Base-by-base conservation (phyloP, 2,888 invertebrate species). In the Tachina lurida region DNA sequence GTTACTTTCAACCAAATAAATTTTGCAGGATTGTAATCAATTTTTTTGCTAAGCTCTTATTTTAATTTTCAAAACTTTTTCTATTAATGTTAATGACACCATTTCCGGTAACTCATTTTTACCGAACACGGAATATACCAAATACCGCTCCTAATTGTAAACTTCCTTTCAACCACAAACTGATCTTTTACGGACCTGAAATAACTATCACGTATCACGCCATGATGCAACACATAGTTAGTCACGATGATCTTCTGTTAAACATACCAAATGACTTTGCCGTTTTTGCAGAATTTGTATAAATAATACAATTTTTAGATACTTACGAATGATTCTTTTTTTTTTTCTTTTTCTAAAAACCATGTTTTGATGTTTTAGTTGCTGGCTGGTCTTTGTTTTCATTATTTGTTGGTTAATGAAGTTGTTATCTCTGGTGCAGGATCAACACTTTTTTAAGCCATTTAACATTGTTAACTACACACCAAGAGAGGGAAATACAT, bases 321-420 rank as follows among this genome's bases (percentile, higher is more conserved):
- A 63, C 62, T 4, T 65, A n/a, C 39, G 13, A 45, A 15, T 73
- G 19, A 12, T 39, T 39, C 70, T 39, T 52, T 45, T 43, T 52
- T 52, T 58, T 1, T 54, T 54, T 1, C 8, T 10, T n/a, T 31
- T 60, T 43, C n/a, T 13, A 60, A 68, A 75, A 79, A 60, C 54
- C 86, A 83, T 87, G 88, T 88, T 88, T 86, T 84, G 85, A 87
- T 88, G 87, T 87, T 82, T 78, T 63, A 84, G 58, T 82, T 86
- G 76, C 62, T 79, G 63, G 76, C 62, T 79, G 63, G 60, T 68
- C 77, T 76, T 73, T 31, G 45, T 74, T 77, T 80, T 80, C 79
- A 83, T 83, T 86, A 86, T 86, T 86, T 83, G 62, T 47, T 68
- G 54, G 79, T 87, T 87, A 88, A 88, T 88, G 88, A 88, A 88